These are phyloP conservation scores for Carterocephalus palaemon DNA, from an alignment of 2,888 invertebrate genomes.

Conservation along the genomic window DNA sequence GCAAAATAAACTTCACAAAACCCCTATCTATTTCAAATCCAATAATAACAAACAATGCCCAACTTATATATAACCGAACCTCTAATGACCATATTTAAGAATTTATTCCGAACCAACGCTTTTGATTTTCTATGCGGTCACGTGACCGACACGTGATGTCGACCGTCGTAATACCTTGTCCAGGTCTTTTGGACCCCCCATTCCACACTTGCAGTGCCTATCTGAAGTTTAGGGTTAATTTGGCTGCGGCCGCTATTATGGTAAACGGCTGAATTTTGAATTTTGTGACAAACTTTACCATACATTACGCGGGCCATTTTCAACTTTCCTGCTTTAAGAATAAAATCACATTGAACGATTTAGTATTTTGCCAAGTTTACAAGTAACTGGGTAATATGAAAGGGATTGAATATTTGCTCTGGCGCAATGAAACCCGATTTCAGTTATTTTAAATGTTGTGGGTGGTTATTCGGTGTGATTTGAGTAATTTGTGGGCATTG, in stretches of 20 bases:
- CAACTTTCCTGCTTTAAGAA: constrained; percentile 15
- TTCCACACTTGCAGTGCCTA: not conserved
- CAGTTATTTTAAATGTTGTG: constrained; percentile 22
- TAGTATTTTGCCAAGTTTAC: constrained; percentile 5
- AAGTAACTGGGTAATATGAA: constrained; percentile 47
- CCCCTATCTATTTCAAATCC: constrained; percentile 69
- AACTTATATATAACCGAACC: constrained; percentile 59
- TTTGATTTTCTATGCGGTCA: constrained; percentile 62
- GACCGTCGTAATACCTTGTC: constrained; percentile 53
- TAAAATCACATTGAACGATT: constrained; percentile 23
- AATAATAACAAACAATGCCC: constrained; percentile 56
- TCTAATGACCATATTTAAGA: constrained; percentile 71
- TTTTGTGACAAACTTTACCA: constrained; percentile 34
- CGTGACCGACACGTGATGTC: constrained; percentile 65
- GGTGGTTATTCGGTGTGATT: constrained; percentile 19
- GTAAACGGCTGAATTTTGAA: constrained; percentile 64
- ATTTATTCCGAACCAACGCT: constrained; percentile 72
- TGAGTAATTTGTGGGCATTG: constrained; percentile 56
- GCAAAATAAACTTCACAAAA: constrained; percentile 34
- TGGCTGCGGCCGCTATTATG: constrained; percentile 60
- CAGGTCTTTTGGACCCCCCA: constrained; percentile 35
- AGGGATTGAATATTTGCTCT: constrained; percentile 32
- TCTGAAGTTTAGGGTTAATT: constrained; percentile 26
- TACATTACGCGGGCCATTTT: not conserved
- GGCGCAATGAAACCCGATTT: constrained; percentile 21